phyloP scores from a whole-genome alignment of 2,797 vertebrate species.

The Lepilemur septentrionalis region DNA sequence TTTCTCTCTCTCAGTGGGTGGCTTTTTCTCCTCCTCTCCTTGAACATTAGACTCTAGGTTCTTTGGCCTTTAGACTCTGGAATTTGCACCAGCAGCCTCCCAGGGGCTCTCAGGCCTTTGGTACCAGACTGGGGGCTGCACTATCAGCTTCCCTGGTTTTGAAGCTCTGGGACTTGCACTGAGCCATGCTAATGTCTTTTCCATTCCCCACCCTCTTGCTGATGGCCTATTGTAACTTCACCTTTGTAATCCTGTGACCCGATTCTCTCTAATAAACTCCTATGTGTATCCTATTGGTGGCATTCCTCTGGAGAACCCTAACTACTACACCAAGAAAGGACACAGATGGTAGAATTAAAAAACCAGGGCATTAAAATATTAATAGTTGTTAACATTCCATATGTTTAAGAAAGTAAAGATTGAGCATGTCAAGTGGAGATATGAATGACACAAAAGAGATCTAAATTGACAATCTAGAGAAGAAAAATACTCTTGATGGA shows the following conservation, averaged over 20 bases:
- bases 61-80: neutral
- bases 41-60: neutral
- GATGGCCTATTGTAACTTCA: neutral
- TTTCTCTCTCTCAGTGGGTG: neutral
- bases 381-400: neutral
- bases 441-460: neutral
- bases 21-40: neutral
- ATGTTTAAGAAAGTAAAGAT: constrained; percentile 1
- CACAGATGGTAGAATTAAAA: neutral
- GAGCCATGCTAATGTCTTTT: neutral
- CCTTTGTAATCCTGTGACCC: neutral
- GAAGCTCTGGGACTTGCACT: neutral
- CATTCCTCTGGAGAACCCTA: neutral
- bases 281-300: neutral
- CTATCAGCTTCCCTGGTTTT: neutral
- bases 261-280: neutral
- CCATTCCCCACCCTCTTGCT: neutral
- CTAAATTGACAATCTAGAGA: neutral
- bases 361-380: neutral
- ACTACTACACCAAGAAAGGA: neutral
- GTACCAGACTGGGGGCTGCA: neutral
- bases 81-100: neutral
- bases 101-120: neutral
- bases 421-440: neutral
- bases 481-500: neutral